Base-by-base conservation (phyloP, 1,140 invertebrate genomes). In the Lineus longissimus region DNA sequence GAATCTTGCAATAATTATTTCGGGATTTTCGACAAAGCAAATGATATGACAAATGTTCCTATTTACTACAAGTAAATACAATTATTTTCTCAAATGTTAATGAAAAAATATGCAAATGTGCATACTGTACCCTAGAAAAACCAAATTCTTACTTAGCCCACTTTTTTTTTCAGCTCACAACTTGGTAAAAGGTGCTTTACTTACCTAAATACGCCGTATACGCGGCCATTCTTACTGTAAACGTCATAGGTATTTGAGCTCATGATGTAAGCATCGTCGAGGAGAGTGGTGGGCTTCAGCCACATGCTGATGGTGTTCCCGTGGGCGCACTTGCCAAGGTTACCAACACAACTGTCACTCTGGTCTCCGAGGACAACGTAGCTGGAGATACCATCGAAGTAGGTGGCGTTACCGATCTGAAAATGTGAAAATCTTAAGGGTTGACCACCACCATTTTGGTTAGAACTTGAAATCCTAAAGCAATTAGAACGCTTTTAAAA, bases 251-350 rank as follows among this genome's bases (percentile, higher is more conserved):
- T 67, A 9, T 76, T 77, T 17, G 69, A 65, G 1, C 76, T 73
- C 15, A 81, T 22, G 62, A 75, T 75, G 63, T 76, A 76, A 2
- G 65, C 67, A 13, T 71, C 64, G 15, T 74, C 68, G 2, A 60
- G 45, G 4, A 78, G 70, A 9, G 65, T 43, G 31, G 67, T 47
- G 2, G 77, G 72, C 9, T 76, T 77, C 9, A 81, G 54, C 70
- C 68, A 73, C 27, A 81, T 55, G 1, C 73, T 72, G 9, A 78
- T 63, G 11, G 78, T 81, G 27, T 80, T 41, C 36, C 79, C 79
- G 54, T 79, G 70, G n/a, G 64, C 66, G 59, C 79, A 81, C 23
- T 70, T 59, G 17, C 73, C 70, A 15, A 80, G 65, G 61, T 81
- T 77, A 23, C 73, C 77, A 41, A 80, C 66, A 61, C 79, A 81